These are phyloP conservation scores for Sebastiscus tertius DNA, from an alignment of 2,797 vertebrate species.

Conservation along the genomic window DNA sequence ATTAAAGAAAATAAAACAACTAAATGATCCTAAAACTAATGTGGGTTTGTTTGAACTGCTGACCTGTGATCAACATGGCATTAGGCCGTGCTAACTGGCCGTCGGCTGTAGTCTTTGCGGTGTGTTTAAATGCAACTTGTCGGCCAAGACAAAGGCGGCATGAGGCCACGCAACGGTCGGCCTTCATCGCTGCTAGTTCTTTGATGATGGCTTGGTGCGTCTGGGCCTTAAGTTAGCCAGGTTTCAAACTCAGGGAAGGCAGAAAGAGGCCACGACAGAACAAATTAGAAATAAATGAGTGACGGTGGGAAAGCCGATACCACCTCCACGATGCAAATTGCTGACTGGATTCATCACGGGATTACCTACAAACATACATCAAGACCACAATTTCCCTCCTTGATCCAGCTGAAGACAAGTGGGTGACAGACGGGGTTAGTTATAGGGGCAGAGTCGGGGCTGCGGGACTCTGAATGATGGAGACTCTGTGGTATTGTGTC, in stretches of 20 bases:
- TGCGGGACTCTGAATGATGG: slow-evolving; percentile 53
- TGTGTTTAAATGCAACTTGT: too few relatives aligned
- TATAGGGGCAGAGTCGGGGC: slow-evolving; percentile 47
- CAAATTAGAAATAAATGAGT: slow-evolving; percentile 4
- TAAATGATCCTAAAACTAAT: slow-evolving; percentile 5
- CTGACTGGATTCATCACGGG: slow-evolving; percentile 48
- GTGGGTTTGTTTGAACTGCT: slow-evolving; percentile 46
- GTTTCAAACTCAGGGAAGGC: slow-evolving; percentile 32
- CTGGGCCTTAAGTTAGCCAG: background rate
- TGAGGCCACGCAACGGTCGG: too few relatives aligned
- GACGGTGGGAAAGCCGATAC: slow-evolving; percentile 29
- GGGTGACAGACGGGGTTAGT: slow-evolving; percentile 71
- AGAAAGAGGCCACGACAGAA: background rate
- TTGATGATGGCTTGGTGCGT: too few relatives aligned
- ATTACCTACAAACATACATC: slow-evolving; percentile 64
- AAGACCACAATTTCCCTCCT: slow-evolving; percentile 46
- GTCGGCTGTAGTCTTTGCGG: too few relatives aligned
- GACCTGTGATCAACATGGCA: slow-evolving; percentile 51
- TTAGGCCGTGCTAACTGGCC: background rate
- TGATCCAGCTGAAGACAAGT: slow-evolving; percentile 64
- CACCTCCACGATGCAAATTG: slow-evolving; percentile 44
- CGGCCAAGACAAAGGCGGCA: too few relatives aligned
- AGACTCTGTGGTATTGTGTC: slow-evolving; percentile 62
- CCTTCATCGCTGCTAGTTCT: too few relatives aligned
- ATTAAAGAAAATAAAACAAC: background rate